Conservation (phyloP, 1,140 invertebrate species). For the Microplitis demolitor region DNA sequence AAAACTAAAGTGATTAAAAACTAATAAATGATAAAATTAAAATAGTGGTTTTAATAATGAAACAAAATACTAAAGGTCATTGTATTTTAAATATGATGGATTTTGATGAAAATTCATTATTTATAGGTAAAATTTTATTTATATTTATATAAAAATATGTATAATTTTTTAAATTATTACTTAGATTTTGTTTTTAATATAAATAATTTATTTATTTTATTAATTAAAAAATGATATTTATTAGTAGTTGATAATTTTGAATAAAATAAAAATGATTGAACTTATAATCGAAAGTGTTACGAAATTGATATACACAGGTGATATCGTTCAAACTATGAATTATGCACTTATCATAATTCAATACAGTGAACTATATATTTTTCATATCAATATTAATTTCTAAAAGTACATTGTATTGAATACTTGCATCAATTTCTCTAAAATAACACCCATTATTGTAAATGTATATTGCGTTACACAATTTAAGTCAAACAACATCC, state of each 20-base stretch:
- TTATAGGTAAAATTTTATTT: conserved; percentile 22
- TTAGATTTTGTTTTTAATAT: no score
- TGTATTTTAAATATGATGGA: conserved; percentile 35
- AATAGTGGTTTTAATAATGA: not conserved
- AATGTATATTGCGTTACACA: no score
- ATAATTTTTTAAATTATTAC: no score
- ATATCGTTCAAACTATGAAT: conserved; percentile 12
- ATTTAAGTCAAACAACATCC: no score
- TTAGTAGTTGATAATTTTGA: not conserved
- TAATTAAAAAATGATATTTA: not conserved
- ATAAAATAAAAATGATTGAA: not conserved
- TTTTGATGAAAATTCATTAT: conserved; percentile 4
- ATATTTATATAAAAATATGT: not conserved
- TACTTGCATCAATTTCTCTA: no score
- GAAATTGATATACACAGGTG: conserved; percentile 2
- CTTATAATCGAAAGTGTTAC: conserved; percentile 4
- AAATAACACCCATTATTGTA: no score
- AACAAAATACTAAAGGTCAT: conserved; percentile 24
- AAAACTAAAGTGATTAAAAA: no score
- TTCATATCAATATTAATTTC: no score
- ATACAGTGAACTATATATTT: no score
- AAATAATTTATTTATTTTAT: not conserved
- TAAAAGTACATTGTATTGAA: no score
- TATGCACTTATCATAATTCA: no score
- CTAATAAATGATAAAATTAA: no score